Percentiles rank a stretch among this genome's conserved stretches.
Conservation (phyloP, 2,113 vertebrate genomes). For the Lathamus discolor region DNA sequence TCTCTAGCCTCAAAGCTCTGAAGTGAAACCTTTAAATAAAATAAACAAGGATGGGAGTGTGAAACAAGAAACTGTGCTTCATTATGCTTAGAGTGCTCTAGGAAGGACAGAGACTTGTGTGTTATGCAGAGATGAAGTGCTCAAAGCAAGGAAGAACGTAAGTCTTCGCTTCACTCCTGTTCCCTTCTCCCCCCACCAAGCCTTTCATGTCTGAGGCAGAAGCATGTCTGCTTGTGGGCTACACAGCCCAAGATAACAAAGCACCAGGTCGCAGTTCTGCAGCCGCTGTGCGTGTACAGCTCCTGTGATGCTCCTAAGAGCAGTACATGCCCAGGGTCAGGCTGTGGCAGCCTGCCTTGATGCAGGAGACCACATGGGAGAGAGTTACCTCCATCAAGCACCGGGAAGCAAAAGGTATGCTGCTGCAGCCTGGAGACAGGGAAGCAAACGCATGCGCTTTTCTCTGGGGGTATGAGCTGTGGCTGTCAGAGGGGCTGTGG, state of each 20-base stretch:
- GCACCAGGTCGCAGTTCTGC: not conserved
- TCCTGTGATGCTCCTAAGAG: not conserved
- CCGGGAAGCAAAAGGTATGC: not conserved
- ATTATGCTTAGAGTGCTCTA: not conserved
- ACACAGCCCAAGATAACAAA: rapidly evolving
- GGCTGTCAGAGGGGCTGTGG: not conserved
- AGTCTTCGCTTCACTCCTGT: not conserved
- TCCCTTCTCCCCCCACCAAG: not conserved
- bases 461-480: not conserved
- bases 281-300: not conserved
- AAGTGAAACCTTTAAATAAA: slow-evolving; percentile 53
- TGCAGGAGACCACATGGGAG: not conserved
- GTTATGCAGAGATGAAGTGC: not conserved
- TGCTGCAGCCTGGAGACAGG: not conserved
- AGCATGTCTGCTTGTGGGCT: not conserved
- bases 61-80: slow-evolving; percentile 21
- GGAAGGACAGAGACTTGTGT: not conserved
- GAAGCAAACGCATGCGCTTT: not conserved
- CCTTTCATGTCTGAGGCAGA: not conserved
- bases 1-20: slow-evolving; percentile 47
- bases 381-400: rapidly evolving
- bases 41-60: slow-evolving; percentile 45
- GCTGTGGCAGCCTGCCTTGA: not conserved
- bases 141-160: not conserved
- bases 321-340: not conserved